These are phyloP conservation scores for Dermatemys mawii DNA, from an alignment of 2,113 vertebrate genomes.

Conservation along the genomic window DNA sequence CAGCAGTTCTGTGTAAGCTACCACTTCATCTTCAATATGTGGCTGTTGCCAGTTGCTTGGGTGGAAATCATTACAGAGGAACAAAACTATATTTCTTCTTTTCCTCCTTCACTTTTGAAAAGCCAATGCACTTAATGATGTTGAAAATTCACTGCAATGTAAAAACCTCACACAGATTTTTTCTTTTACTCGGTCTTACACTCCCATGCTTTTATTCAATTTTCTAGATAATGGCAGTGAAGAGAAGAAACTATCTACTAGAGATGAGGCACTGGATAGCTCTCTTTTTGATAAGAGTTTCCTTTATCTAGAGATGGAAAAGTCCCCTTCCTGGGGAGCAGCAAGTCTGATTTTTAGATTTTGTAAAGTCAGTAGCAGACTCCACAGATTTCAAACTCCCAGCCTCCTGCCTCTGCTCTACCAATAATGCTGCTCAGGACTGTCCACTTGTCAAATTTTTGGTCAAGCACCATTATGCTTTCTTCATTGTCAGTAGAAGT, in stretches of 20 bases:
- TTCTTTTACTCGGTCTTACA: neutral
- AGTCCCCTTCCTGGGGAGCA: neutral
- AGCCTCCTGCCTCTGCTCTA: too few species aligned
- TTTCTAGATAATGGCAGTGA: neutral
- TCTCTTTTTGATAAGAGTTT: neutral
- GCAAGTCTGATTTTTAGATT: neutral
- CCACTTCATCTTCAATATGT: neutral
- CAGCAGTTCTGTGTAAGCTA: neutral
- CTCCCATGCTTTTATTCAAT: neutral
- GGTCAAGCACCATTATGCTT: rapidly evolving
- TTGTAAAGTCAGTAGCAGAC: neutral
- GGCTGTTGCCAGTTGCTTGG: conserved; percentile 24
- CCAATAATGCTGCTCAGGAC: too few species aligned
- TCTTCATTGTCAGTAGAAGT: neutral
- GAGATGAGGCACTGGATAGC: neutral
- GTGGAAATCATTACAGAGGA: neutral
- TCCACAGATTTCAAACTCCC: too few species aligned
- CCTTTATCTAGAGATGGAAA: neutral
- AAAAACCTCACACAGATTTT: neutral
- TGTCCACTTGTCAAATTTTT: neutral
- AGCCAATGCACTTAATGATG: neutral
- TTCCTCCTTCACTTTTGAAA: neutral
- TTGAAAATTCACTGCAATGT: neutral
- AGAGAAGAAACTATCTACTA: neutral
- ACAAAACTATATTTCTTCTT: conserved; percentile 16